Base-by-base conservation (phyloP, 2,113 vertebrate genomes). In the Reinhardtius hippoglossoides region DNA sequence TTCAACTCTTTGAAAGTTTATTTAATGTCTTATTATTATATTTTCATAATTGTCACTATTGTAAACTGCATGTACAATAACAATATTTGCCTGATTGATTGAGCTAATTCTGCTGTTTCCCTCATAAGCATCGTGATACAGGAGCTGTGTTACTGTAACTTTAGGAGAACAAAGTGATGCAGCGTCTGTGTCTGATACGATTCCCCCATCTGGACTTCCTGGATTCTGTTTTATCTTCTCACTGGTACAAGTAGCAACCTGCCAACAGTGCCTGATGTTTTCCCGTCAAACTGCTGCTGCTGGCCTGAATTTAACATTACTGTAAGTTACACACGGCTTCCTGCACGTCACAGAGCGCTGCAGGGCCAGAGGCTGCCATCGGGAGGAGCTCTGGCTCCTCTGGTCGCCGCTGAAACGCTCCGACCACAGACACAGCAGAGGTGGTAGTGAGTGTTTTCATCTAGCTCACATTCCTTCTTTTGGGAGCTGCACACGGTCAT, bases 311-410 rank as follows among this genome's bases (percentile, higher is more conserved):
- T 7, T 54, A 12, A 26, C 44, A 46, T 65, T 48, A 50, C 24
- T 27, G 13, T 5, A 12, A 56, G 6, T 57, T 23, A 4, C 58
- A 69, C 72, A n/a, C 15, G 4, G 13, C 2, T 16, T 3, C 18
- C 52, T 21, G 52, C 37, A 63, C 0, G 31, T 42, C 27, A 37
- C 5, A 18, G 26, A 14, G 24, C 2, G 0, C 26, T 68, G 83
- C 73, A 81, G 71, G 37, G 21, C 64, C 9, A 2, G 2, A 3
- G 1, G 1, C 8, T 1, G 67, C 86, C 91, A 76, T 23, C 2
- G 26, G 71, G 82, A 62, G 91, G 84, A 75, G 89, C 89, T 89
- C 46, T 85, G 74, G 82, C n/a, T 87, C 87, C 78, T 84, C 23
- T 0, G 8, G 50, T 14, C 4, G 21, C 31, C 5, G 31, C 1